Conservation (phyloP, 35 echinoderm and acorn worm species). For the Diadema setosum region DNA sequence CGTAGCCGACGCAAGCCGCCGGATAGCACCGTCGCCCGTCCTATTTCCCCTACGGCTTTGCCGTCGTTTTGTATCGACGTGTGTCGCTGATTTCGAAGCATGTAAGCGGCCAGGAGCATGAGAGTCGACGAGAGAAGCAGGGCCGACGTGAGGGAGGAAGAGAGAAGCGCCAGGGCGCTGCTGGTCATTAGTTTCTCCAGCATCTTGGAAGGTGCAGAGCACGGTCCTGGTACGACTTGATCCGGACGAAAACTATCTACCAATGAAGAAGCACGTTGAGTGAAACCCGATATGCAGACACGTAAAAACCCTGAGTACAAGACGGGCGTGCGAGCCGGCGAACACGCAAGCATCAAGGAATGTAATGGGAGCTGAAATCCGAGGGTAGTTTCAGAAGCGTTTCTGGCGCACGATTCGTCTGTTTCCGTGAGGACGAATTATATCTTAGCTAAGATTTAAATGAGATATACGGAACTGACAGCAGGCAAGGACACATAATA, state of each 20-base stretch:
- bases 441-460: not conserved
- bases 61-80: not conserved
- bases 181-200: not conserved
- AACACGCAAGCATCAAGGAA: not conserved
- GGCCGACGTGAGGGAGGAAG: not conserved
- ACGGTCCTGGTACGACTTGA: too few species aligned
- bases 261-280: not conserved
- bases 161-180: not conserved
- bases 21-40: not conserved
- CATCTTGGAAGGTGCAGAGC: not conserved
- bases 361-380: too few species aligned
- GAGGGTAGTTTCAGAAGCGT: too few species aligned
- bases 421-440: not conserved
- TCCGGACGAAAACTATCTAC: slow-evolving; percentile 1
- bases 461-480: not conserved
- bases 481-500: too few species aligned
- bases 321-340: not conserved
- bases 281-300: not conserved
- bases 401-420: too few species aligned
- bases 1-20: not conserved
- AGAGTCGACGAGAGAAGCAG: slow-evolving; percentile 11
- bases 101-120: not conserved
- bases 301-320: not conserved
- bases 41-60: not conserved
- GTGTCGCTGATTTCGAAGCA: not conserved